Evolutionary conservation across 2,888 invertebrate species (phyloP).

Genomic region (Silvanus unidentatus): DNA sequence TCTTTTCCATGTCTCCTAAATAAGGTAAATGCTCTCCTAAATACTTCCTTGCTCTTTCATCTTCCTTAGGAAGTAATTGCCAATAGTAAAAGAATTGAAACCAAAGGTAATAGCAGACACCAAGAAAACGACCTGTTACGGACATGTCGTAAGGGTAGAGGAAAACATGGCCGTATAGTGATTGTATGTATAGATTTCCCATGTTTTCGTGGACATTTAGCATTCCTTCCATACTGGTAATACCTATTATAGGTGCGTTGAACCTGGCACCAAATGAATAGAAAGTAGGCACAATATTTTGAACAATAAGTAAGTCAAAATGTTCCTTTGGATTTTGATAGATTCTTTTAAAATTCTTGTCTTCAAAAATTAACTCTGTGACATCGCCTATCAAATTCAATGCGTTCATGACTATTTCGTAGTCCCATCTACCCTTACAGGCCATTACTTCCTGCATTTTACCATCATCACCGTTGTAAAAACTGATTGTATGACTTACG

Average conservation of each 20-base stretch:
- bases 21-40: conserved; percentile 19
- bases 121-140: conserved; percentile 14
- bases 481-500: conserved; percentile 18
- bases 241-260: conserved; percentile 26
- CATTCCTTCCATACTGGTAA: conserved; percentile 31
- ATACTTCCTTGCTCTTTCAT: conserved; percentile 17
- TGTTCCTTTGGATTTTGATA: conserved; percentile 21
- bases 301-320: conserved; percentile 31
- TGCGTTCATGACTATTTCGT: too few species aligned
- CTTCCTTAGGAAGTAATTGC: conserved; percentile 25
- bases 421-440: conserved; percentile 24
- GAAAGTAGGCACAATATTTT: conserved; percentile 27
- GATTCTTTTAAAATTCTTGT: conserved; percentile 26
- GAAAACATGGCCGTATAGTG: conserved; percentile 31
- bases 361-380: conserved; percentile 22
- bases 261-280: conserved; percentile 26
- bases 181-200: conserved; percentile 29
- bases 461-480: too few species aligned
- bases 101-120: conserved; percentile 29
- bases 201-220: conserved; percentile 26
- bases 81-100: conserved; percentile 25
- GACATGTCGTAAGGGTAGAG: conserved; percentile 15
- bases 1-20: conserved; percentile 14
- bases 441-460: conserved; percentile 17
- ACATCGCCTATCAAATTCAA: conserved; percentile 7